Base-by-base conservation (phyloP, 2,888 invertebrate genomes). In the Mycalesis mineus region DNA sequence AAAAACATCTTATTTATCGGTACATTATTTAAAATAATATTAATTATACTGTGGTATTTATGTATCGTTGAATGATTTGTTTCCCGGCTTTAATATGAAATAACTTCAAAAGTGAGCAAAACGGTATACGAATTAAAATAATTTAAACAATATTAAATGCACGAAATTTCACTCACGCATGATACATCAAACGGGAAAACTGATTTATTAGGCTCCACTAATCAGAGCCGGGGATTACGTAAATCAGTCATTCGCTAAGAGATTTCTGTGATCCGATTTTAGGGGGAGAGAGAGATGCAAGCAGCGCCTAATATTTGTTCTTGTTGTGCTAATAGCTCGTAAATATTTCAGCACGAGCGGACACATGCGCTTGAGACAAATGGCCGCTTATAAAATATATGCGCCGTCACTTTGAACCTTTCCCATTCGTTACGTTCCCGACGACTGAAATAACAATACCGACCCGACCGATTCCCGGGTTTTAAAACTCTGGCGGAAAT, bases 401-500 rank as follows among this genome's bases (percentile, higher is more conserved):
- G 75, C 72, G 75, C 77, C 73, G 78, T 82, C 86, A 82, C 82
- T 83, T 79, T 76, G 78, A 81, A 80, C 80, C 77, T 79, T 77
- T 78, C 81, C 79, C 82, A 82, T 83, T 81, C 76, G 78, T 82
- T 79, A 78, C 78, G 78, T 78, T 80, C 78, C 78, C 81, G 81
- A 80, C 76, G 84, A 81, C 88, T 87, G 85, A 85, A 87, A 88
- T 85, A 88, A 88, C 87, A 88, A 87, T 82, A 74, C 76, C 61
- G 69, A 68, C 67, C 75, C 75, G 74, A 75, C 75, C 71, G 72
- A 71, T 68, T 71, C 69, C 66, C 68, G 69, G 70, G 71, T 71
- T 78, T 77, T 76, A 74, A 80, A 78, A 76, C 68, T 74, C 72
- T 67, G 76, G 74, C 82, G 84, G 83, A 84, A 81, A 78, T 72